Evolutionary conservation across 2,888 invertebrate species (phyloP).

Genomic region (Parnassius apollo): DNA sequence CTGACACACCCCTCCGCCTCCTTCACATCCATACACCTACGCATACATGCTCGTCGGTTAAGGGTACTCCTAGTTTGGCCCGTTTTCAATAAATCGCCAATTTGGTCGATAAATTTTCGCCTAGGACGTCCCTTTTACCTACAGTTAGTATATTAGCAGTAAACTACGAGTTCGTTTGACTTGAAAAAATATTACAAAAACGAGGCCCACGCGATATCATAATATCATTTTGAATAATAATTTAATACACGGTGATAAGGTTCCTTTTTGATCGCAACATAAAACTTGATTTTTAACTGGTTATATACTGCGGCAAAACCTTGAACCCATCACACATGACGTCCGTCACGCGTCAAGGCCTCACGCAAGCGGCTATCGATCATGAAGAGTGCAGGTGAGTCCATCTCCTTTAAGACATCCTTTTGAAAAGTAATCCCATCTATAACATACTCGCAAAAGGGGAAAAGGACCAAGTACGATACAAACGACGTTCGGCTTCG

Average conservation of each 20-base stretch:
- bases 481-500: not conserved
- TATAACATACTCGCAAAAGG: too few species aligned
- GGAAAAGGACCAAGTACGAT: not conserved
- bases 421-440: not conserved
- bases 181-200: too few species aligned
- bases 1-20: too few species aligned
- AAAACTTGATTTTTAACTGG: not conserved
- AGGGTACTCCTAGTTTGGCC: too few species aligned
- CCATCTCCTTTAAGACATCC: conserved; percentile 3
- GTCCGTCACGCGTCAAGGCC: conserved; percentile 19
- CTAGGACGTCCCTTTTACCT: too few species aligned
- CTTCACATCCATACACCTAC: too few species aligned
- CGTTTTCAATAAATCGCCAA: too few species aligned
- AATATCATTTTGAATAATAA: not conserved
- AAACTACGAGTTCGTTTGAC: too few species aligned
- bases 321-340: conserved; percentile 20
- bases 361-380: conserved; percentile 19
- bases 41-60: too few species aligned
- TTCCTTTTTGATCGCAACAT: not conserved
- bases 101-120: too few species aligned
- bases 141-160: too few species aligned
- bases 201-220: too few species aligned
- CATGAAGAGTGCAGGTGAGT: conserved; percentile 7
- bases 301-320: conserved; percentile 9
- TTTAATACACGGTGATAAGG: not conserved